Base-by-base conservation (phyloP, 2,888 invertebrate genomes). In the Lasiommata megera region DNA sequence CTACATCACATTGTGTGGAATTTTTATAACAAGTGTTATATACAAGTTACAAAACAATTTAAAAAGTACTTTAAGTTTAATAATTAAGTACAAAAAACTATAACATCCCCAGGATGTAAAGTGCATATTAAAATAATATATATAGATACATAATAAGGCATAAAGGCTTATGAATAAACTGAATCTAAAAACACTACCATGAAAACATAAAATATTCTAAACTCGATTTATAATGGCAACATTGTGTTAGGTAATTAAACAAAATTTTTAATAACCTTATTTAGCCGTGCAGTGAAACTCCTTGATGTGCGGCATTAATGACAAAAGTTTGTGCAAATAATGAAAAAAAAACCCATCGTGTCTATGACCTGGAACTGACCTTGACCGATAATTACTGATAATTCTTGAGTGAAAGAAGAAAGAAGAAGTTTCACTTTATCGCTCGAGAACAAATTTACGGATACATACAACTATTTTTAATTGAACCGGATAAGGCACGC, bases 31-130 rank as follows among this genome's bases (percentile, higher is more conserved):
- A 18, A n/a, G 1, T 36, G 16, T 3, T 48, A n/a, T 11, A 11
- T 34, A 37, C 8, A 37, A 36, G 48, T 50, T 23, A 50, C 37
- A 40, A 51, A 51, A 28, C 38, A 16, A 38, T 28, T n/a, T 50
- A 28, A 38, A 38, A 51, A 40, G 51, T 51, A 51, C 38, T 29
- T 29, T 51, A 51, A 51, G 38, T 12, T 17, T 23, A 50, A 18
- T 7, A 37, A 23, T 37, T 17, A 48, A 36, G 12, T 48, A 48
- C 0, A 36, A 6, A 11, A 6, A 14, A 31, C 29, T 46, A 31
- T 28, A 29, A 31, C 31, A 46, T 46, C 46, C 6, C 9, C 9
- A 11, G 12, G 31, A 46, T 46, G 29, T 46, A 0, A 16, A 46
- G 14, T 31, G 11, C 44, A 14, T 44, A 28, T 8, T 12, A 14